These are phyloP conservation scores for Pissodes strobi DNA, from an alignment of 1,140 invertebrate species.

Conservation along the genomic window DNA sequence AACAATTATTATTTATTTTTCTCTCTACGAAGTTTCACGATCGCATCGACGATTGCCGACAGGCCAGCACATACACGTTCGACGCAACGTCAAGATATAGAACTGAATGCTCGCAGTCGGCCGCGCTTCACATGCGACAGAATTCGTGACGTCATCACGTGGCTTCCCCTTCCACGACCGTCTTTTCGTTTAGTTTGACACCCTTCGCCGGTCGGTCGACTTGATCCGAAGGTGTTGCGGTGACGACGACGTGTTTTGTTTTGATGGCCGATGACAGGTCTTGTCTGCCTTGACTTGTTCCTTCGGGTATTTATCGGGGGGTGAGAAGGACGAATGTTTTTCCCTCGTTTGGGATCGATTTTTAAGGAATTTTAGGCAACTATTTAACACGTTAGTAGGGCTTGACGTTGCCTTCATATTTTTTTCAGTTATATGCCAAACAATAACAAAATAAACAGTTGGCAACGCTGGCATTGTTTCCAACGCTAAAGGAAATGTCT, in stretches of 20 bases:
- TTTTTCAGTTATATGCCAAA: no score
- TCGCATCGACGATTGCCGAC: not conserved
- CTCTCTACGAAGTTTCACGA: not conserved
- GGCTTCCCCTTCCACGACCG: constrained; percentile 48
- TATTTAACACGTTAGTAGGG: no score
- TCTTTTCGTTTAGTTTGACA: constrained; percentile 47
- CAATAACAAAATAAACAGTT: no score
- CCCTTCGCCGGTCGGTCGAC: constrained; percentile 43
- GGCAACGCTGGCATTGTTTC: no score
- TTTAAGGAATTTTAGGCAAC: no score
- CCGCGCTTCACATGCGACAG: constrained; percentile 41
- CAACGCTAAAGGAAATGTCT: no score
- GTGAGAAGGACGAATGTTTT: not conserved
- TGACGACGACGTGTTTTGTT: constrained; percentile 30
- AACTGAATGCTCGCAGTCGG: constrained; percentile 8
- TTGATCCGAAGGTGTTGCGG: constrained; percentile 34
- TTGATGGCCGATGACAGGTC: constrained; percentile 32
- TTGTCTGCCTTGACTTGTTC: not conserved
- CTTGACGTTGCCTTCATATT: no score
- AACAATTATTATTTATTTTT: not conserved
- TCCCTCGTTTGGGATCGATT: no score
- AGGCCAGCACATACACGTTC: no score
- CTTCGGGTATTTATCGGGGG: not conserved
- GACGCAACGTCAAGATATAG: not conserved
- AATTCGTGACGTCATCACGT: constrained; percentile 52